Conservation (phyloP, 2,113 vertebrate species). For the Lynx canadensis region DNA sequence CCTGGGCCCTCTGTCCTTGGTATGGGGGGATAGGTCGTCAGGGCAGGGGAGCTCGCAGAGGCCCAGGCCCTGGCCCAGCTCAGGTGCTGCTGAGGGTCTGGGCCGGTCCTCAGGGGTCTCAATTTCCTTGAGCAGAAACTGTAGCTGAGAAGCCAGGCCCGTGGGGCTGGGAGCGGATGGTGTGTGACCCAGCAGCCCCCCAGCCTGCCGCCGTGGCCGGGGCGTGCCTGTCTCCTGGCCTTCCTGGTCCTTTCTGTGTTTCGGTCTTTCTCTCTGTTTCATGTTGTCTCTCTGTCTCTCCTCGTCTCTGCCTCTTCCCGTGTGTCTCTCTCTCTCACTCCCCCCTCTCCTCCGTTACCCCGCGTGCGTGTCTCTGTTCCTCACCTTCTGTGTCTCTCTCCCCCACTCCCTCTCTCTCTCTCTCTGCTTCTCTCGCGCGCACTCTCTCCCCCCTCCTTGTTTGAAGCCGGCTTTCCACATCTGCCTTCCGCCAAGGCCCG, state of each 20-base stretch:
- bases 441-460: not conserved
- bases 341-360: not conserved
- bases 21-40: not conserved
- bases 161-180: fast-evolving
- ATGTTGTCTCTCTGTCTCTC: not conserved
- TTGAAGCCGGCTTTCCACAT: slow-evolving; percentile 56
- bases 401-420: not conserved
- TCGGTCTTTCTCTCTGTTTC: not conserved
- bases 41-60: not conserved
- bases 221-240: not conserved
- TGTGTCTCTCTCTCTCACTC: too few relatives aligned
- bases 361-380: too few relatives aligned
- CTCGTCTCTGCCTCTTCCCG: not conserved
- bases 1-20: not conserved
- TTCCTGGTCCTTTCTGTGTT: not conserved
- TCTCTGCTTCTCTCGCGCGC: too few relatives aligned
- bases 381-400: not conserved
- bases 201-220: not conserved
- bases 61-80: not conserved
- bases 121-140: not conserved
- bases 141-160: not conserved
- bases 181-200: too few relatives aligned
- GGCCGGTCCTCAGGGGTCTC: not conserved
- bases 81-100: not conserved
- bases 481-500: slow-evolving; percentile 49